Conservation (phyloP, 1,140 invertebrate species). For the Saxidomus purpurata region DNA sequence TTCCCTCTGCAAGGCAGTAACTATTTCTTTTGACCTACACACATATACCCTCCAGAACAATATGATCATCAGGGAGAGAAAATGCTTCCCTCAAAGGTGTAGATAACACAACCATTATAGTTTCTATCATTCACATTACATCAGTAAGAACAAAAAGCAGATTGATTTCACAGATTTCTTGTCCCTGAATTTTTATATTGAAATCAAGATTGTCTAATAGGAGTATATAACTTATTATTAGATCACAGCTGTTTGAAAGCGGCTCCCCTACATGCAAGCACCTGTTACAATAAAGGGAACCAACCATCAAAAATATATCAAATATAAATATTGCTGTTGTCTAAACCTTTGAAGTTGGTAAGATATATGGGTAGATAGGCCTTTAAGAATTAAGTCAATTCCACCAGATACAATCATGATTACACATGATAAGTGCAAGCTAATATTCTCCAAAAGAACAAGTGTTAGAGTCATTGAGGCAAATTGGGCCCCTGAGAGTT, state of each 20-base stretch:
- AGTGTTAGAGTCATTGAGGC: slow-evolving; percentile 40
- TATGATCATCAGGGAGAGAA: no score
- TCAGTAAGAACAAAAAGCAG: background rate
- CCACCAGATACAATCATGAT: slow-evolving; percentile 26
- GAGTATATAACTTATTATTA: background rate
- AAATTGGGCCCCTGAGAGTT: slow-evolving; percentile 24
- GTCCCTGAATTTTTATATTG: slow-evolving; percentile 6
- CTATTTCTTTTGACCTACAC: no score
- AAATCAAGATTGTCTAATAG: slow-evolving; percentile 36
- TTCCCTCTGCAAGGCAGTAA: no score
- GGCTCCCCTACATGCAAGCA: slow-evolving; percentile 33
- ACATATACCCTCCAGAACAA: no score
- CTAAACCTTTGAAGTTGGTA: slow-evolving; percentile 24
- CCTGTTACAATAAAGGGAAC: slow-evolving; percentile 50
- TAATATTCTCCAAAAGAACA: slow-evolving; percentile 28
- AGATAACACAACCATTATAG: background rate
- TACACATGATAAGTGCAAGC: background rate
- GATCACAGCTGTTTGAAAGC: slow-evolving; percentile 27
- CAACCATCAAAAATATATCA: slow-evolving; percentile 35
- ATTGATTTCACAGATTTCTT: slow-evolving; percentile 31
- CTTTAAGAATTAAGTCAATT: slow-evolving; percentile 40
- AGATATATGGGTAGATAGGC: slow-evolving; percentile 38
- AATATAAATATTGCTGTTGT: slow-evolving; percentile 51
- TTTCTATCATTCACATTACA: background rate
- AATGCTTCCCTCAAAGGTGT: background rate